A percentile compares a stretch with the other conserved stretches of the same genome.
Conservation (phyloP, 2,888 invertebrate species). For the Drosophila algonquin region DNA sequence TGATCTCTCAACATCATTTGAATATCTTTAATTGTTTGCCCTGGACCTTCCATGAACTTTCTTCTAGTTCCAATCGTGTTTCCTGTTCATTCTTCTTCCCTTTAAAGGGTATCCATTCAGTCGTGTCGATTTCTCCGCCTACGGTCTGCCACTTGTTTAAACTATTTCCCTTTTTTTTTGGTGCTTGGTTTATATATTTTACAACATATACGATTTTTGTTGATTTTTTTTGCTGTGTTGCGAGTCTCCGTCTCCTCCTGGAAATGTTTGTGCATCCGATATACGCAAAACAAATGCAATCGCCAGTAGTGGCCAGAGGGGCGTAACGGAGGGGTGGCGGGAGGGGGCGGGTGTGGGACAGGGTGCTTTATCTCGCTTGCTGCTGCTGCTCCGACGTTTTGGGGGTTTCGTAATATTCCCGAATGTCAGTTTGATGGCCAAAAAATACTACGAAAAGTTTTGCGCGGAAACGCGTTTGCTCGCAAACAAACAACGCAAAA, state of each 20-base stretch:
- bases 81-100: no score
- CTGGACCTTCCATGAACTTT: no score
- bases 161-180: slow-evolving; percentile 2
- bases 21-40: no score
- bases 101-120: not conserved
- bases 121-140: not conserved
- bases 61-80: no score
- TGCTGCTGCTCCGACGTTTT: slow-evolving; percentile 15
- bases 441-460: slow-evolving; percentile 65
- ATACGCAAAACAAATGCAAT: slow-evolving; percentile 66
- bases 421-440: slow-evolving; percentile 73
- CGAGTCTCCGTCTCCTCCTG: slow-evolving; percentile 5
- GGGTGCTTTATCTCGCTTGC: slow-evolving; percentile 57
- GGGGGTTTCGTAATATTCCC: slow-evolving; percentile 77
- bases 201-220: slow-evolving; percentile 16
- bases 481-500: slow-evolving; percentile 13
- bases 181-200: not conserved
- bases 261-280: slow-evolving; percentile 63
- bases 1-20: no score
- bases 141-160: not conserved
- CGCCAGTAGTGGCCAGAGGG: slow-evolving; percentile 14
- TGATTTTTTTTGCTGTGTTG: slow-evolving; percentile 30
- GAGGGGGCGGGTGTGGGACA: not conserved
- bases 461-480: not conserved
- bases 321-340: not conserved